These are phyloP conservation scores for Forbesichthys papilliferus DNA, from an alignment of 2,113 vertebrate genomes.

Conservation along the genomic window DNA sequence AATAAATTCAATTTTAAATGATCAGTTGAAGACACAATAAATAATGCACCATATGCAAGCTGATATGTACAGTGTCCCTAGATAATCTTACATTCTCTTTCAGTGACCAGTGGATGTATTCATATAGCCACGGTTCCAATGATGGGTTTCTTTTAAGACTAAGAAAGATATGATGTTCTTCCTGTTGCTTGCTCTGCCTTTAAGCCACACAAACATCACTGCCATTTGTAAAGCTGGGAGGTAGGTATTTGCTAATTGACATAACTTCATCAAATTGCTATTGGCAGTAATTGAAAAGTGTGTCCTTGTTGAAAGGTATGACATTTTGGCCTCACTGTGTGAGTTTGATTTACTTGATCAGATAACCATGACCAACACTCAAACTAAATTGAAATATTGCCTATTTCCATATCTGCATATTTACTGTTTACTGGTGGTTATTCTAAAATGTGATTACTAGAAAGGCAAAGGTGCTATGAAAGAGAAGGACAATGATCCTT, in stretches of 20 bases:
- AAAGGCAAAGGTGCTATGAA: constrained; percentile 1
- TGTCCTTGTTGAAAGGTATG: constrained; percentile 13
- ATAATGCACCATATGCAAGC: constrained; percentile 44
- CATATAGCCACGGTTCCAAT: too few species aligned
- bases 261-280: constrained; percentile 26
- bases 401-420: too few species aligned
- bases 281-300: constrained; percentile 40
- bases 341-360: constrained; percentile 46
- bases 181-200: constrained; percentile 13
- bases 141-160: too few species aligned
- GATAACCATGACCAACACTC: constrained; percentile 4
- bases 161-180: background rate
- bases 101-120: background rate
- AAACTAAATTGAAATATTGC: background rate
- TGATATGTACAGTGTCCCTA: constrained; percentile 27
- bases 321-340: constrained; percentile 34
- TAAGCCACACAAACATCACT: constrained; percentile 25
- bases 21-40: constrained; percentile 46
- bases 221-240: constrained; percentile 29
- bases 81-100: constrained; percentile 32
- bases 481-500: background rate
- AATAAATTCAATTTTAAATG: constrained; percentile 26
- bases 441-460: constrained; percentile 12
- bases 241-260: constrained; percentile 43
- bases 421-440: constrained; percentile 2